Evolutionary conservation across 1,140 invertebrate species (phyloP).

Genomic region (Zaprionus vittiger): DNA sequence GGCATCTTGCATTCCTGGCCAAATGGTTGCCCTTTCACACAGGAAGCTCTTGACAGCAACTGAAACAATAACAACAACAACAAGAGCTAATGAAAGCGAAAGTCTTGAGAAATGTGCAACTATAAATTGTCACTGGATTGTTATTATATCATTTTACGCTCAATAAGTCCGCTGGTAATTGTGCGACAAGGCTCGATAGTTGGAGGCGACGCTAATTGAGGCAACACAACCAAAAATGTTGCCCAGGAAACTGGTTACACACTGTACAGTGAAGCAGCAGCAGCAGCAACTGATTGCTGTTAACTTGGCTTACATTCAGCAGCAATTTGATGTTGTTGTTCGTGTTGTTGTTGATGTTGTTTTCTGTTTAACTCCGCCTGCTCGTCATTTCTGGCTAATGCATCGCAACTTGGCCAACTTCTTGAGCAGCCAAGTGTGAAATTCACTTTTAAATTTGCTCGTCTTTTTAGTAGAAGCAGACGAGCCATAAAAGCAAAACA

Average conservation of each 20-base stretch:
- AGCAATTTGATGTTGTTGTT: neutral
- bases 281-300: neutral
- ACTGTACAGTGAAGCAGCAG: neutral
- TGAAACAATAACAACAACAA: slow-evolving; percentile 11
- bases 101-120: slow-evolving; percentile 37
- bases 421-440: slow-evolving; percentile 59
- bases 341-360: slow-evolving; percentile 18
- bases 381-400: slow-evolving; percentile 44
- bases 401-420: slow-evolving; percentile 48
- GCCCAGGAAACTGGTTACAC: slow-evolving; percentile 49
- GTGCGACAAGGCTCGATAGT: slow-evolving; percentile 30
- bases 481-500: slow-evolving; percentile 31
- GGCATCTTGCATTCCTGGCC: slow-evolving; percentile 33
- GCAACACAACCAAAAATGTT: slow-evolving; percentile 36
- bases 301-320: slow-evolving; percentile 36
- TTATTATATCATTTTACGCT: slow-evolving; percentile 59
- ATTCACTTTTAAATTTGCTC: slow-evolving; percentile 51
- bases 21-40: slow-evolving; percentile 53
- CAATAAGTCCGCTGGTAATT: slow-evolving; percentile 55
- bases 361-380: neutral
- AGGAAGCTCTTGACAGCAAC: slow-evolving; percentile 41
- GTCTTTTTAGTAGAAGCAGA: slow-evolving; percentile 20
- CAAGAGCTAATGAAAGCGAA: slow-evolving; percentile 37
- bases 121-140: slow-evolving; percentile 44
- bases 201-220: slow-evolving; percentile 49